Evolutionary conservation across 2,797 vertebrate genomes (phyloP).

Genomic region (Parambassis ranga): DNA sequence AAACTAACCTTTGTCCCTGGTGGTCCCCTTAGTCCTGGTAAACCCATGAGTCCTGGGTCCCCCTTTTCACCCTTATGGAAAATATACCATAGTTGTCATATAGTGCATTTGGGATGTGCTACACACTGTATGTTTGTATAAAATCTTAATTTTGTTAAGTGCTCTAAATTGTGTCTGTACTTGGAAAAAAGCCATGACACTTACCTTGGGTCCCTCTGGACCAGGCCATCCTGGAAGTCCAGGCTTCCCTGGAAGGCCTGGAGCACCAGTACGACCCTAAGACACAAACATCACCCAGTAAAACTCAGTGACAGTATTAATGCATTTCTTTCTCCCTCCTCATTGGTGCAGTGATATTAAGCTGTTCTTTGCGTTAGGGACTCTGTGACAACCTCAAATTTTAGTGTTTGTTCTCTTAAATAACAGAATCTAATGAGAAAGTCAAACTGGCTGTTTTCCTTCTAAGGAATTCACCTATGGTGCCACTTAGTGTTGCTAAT

Average conservation of each 20-base stretch:
- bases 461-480: too few relatives aligned
- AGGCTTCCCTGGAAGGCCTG: constrained; percentile 89
- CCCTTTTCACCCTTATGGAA: constrained; percentile 70
- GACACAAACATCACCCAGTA: constrained; percentile 52
- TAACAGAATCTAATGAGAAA: background rate
- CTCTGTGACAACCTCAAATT: background rate
- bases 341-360: background rate
- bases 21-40: constrained; percentile 90
- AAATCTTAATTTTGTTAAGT: background rate
- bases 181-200: background rate
- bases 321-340: background rate
- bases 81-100: background rate
- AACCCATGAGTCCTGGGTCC: constrained; percentile 85
- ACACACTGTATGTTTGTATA: background rate
- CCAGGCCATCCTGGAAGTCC: constrained; percentile 88
- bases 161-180: background rate
- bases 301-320: background rate
- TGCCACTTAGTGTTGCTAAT: constrained; percentile 15
- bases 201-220: constrained; percentile 85
- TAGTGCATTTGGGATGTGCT: background rate
- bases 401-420: background rate
- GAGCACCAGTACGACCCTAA: constrained; percentile 90
- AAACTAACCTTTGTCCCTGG: constrained; percentile 86
- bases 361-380: background rate
- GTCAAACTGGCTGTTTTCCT: background rate